These are phyloP conservation scores for Gorsachius magnificus DNA, from an alignment of 2,797 vertebrate genomes.

Conservation along the genomic window DNA sequence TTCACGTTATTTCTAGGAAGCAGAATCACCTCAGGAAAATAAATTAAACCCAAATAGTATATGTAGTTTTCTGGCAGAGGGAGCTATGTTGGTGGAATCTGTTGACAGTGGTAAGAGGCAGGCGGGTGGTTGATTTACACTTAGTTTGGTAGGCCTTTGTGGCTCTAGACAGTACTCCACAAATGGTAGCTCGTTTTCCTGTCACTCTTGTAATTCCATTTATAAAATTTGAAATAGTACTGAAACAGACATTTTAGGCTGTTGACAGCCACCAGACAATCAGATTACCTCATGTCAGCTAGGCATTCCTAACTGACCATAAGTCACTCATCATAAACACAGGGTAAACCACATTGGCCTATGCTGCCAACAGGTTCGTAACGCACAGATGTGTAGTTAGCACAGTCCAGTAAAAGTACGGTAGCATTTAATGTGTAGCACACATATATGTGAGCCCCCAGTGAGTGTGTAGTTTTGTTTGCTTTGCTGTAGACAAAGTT, in stretches of 20 bases:
- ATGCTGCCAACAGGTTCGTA: background rate
- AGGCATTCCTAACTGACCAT: background rate
- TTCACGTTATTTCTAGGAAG: background rate
- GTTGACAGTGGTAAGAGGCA: background rate
- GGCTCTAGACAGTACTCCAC: background rate
- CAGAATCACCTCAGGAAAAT: background rate
- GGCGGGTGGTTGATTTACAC: background rate
- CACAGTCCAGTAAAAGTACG: background rate
- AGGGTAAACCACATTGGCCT: background rate
- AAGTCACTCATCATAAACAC: background rate
- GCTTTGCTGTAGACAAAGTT: background rate
- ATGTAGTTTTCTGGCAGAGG: background rate
- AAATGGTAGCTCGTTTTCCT: background rate
- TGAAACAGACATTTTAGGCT: background rate
- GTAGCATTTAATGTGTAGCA: background rate
- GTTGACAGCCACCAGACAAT: background rate
- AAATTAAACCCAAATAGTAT: background rate
- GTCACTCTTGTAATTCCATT: background rate
- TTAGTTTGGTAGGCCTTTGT: background rate
- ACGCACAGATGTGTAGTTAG: background rate
- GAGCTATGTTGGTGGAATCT: background rate
- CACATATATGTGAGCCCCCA: background rate
- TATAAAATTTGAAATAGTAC: background rate
- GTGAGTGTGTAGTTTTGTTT: background rate
- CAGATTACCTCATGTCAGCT: background rate